Conservation (phyloP, 2,797 vertebrate species). For the Acipenser oxyrinchus region DNA sequence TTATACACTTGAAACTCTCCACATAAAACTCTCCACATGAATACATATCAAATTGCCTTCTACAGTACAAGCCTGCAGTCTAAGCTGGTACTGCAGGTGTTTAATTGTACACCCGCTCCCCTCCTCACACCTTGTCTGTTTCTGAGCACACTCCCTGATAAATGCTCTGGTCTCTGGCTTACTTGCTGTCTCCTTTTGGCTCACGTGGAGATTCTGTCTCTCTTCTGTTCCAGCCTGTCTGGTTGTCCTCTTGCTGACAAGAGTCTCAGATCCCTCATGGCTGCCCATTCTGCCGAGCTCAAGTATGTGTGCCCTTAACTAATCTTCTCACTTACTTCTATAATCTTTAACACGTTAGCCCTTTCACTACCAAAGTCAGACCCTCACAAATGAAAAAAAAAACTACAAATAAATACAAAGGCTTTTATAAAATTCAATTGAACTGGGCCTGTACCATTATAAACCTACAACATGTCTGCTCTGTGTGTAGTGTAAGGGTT, state of each 20-base stretch:
- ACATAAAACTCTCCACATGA: no score
- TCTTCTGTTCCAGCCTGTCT: slow-evolving; percentile 90
- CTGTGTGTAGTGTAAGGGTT: no score
- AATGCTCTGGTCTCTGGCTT: slow-evolving; percentile 21
- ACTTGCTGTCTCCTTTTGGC: slow-evolving; percentile 31
- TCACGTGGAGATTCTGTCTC: slow-evolving; percentile 16
- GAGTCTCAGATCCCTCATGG: slow-evolving; percentile 99
- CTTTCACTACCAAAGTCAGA: slow-evolving; percentile 25
- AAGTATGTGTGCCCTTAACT: slow-evolving; percentile 83
- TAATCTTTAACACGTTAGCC: slow-evolving; percentile 35
- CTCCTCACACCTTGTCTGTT: neutral
- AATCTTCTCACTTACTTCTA: slow-evolving; percentile 40
- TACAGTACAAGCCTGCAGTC: no score
- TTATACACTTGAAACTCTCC: no score
- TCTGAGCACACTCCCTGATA: neutral
- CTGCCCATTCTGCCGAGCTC: slow-evolving; percentile 99
- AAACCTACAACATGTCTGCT: no score
- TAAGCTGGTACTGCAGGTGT: no score
- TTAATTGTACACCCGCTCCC: no score
- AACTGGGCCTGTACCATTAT: no score
- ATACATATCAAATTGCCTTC: no score
- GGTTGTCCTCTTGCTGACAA: slow-evolving; percentile 99
- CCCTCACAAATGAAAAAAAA: neutral
- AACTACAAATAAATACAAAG: no score
- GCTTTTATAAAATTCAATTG: no score